Conservation (phyloP, 2,797 vertebrate genomes). For the Octomys mimax region DNA sequence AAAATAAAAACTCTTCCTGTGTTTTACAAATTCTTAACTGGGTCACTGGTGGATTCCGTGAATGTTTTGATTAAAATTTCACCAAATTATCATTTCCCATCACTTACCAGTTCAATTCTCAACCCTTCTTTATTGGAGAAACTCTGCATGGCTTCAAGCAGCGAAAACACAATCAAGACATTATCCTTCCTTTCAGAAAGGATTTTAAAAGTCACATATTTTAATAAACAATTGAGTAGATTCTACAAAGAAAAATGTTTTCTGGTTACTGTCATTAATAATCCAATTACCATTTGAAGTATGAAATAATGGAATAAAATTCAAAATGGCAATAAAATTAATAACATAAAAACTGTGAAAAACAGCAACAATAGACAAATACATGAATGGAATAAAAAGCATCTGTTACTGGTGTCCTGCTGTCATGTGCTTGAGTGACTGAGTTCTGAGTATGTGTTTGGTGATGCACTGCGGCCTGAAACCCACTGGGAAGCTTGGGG, state of each 20-base stretch:
- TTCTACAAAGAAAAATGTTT: slow-evolving; percentile 69
- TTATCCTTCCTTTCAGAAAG: slow-evolving; percentile 56
- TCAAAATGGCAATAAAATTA: slow-evolving; percentile 72
- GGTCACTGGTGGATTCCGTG: slow-evolving; percentile 39
- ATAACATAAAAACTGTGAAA: slow-evolving; percentile 65
- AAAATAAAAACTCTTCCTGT: slow-evolving; percentile 31
- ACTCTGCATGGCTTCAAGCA: background rate
- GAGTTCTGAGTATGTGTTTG: slow-evolving; percentile 61
- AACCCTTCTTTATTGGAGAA: slow-evolving; percentile 64
- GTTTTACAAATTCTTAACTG: slow-evolving; percentile 58
- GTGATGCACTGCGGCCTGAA: slow-evolving; percentile 18
- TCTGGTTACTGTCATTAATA: slow-evolving; percentile 63
- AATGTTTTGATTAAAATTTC: slow-evolving; percentile 53
- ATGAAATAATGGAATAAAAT: slow-evolving; percentile 71
- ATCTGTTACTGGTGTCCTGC: slow-evolving; percentile 40
- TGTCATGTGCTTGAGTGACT: slow-evolving; percentile 50
- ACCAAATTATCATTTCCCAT: slow-evolving; percentile 59
- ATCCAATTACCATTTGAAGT: slow-evolving; percentile 71
- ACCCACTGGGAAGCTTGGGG: background rate
- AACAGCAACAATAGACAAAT: slow-evolving; percentile 59
- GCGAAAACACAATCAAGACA: slow-evolving; percentile 62
- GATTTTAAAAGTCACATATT: slow-evolving; percentile 57
- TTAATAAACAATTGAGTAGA: slow-evolving; percentile 67
- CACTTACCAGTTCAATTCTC: slow-evolving; percentile 63
- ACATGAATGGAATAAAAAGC: slow-evolving; percentile 65